Base-by-base conservation (phyloP, 2,888 invertebrate genomes). In the Caenorhabditis sp. region DNA sequence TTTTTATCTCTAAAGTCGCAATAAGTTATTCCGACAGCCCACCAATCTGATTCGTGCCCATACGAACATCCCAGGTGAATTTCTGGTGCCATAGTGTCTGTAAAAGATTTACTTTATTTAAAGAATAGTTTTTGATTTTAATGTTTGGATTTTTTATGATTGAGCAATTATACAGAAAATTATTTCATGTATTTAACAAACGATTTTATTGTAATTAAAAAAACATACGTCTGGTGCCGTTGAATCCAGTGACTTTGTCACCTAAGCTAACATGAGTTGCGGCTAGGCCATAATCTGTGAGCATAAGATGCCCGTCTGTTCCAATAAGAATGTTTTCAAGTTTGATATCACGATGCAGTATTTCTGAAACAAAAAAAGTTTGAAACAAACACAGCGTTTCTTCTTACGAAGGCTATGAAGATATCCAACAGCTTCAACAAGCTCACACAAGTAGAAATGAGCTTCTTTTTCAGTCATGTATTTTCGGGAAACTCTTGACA, bases 61-160 rank as follows among this genome's bases (percentile, higher is more conserved):
- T 76, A 76, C 9, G 4, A 6, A 5, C 68, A 26, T n/a, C 67
- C 51, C 53, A 61, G 6, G 8, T 61, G 53, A 6, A 76, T 28
- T 22, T 76, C 76, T 11, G 76, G 76, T 1, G 76, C 76, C 76
- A 76, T 76, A 1, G 58, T 61, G 22, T 76, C 76, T 76, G 56
- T 32, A 72, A 72, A 51, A 22, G 20, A 3, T 18, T 1, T 22
- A 44, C 18, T 60, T 37, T 60, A 6, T 37, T 20, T 15, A 32
- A 35, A 15, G n/a, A n/a, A n/a, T n/a, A n/a, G n/a, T n/a, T n/a
- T n/a, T n/a, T n/a, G n/a, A n/a, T n/a, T n/a, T n/a, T n/a, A n/a
- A n/a, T n/a, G n/a, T n/a, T n/a, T n/a, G n/a, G n/a, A n/a, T n/a
- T n/a, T n/a, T n/a, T n/a, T n/a, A n/a, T n/a, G n/a, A n/a, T n/a